Percentiles rank a stretch among this genome's conserved stretches.
These are phyloP conservation scores for Meliscaeva auricollis DNA, from an alignment of 2,888 invertebrate genomes.

Conservation along the genomic window DNA sequence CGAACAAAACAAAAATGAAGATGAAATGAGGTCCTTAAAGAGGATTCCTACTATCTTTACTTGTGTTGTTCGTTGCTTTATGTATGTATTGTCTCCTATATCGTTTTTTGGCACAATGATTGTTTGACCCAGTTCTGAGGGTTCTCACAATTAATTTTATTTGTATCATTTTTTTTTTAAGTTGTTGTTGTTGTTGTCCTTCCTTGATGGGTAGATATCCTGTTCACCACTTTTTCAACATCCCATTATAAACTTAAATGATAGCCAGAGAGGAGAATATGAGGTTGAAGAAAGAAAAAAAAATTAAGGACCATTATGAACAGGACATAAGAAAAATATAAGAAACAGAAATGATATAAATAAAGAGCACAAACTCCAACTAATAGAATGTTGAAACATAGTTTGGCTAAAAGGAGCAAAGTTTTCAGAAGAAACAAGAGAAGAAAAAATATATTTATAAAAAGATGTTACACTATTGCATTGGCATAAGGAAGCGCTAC, in stretches of 20 bases:
- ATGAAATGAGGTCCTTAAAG: slow-evolving; percentile 27
- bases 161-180: slow-evolving; percentile 32
- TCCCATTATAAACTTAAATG: slow-evolving; percentile 39
- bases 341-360: slow-evolving; percentile 69
- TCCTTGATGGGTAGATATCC: neutral
- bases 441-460: slow-evolving; percentile 17
- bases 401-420: slow-evolving; percentile 41
- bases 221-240: slow-evolving; percentile 2
- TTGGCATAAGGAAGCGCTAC: slow-evolving; percentile 36
- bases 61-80: neutral
- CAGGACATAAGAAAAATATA: slow-evolving; percentile 66
- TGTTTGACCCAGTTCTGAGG: slow-evolving; percentile 68
- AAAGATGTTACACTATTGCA: slow-evolving; percentile 61
- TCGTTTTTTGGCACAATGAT: slow-evolving; percentile 49
- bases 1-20: neutral
- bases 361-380: slow-evolving; percentile 40
- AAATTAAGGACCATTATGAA: slow-evolving; percentile 60
- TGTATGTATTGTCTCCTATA: neutral
- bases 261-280: neutral
- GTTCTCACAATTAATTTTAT: slow-evolving; percentile 64
- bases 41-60: neutral
- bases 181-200: neutral
- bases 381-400: slow-evolving; percentile 65
- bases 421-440: slow-evolving; percentile 13
- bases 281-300: slow-evolving; percentile 2